phyloP scores from a whole-genome alignment of 1,140 invertebrate genomes.

The Lamellibrachia luymesi region DNA sequence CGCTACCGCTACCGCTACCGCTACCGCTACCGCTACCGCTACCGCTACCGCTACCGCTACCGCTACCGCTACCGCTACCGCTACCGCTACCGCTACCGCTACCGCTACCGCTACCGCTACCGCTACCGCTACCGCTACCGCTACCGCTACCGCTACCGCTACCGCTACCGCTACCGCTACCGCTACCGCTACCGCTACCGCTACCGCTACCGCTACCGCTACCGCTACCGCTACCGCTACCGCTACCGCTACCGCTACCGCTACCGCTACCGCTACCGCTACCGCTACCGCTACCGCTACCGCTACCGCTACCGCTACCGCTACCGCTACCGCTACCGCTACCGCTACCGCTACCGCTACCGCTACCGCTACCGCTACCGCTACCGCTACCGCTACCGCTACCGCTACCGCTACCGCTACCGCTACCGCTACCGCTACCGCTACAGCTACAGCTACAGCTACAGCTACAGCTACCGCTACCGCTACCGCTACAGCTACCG shows the following conservation, averaged over 20 bases:
- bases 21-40: no score
- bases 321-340: conserved; percentile 19
- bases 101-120: conserved; percentile 18
- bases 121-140: conserved; percentile 7
- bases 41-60: neutral
- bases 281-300: conserved; percentile 18
- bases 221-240: conserved; percentile 20
- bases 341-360: conserved; percentile 19
- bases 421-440: conserved; percentile 7
- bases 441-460: no score
- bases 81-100: conserved; percentile 17
- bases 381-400: conserved; percentile 16
- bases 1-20: conserved; percentile 13
- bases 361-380: conserved; percentile 7
- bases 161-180: conserved; percentile 18
- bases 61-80: conserved; percentile 7
- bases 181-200: conserved; percentile 7
- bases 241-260: conserved; percentile 7
- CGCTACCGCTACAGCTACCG: conserved; percentile 12
- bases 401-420: conserved; percentile 17
- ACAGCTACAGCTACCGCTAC: conserved; percentile 11
- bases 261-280: conserved; percentile 18
- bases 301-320: conserved; percentile 7
- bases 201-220: conserved; percentile 18
- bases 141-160: conserved; percentile 16